phyloP scores from a whole-genome alignment of 2,113 vertebrate genomes.

The Psammodynastes pulverulentus region DNA sequence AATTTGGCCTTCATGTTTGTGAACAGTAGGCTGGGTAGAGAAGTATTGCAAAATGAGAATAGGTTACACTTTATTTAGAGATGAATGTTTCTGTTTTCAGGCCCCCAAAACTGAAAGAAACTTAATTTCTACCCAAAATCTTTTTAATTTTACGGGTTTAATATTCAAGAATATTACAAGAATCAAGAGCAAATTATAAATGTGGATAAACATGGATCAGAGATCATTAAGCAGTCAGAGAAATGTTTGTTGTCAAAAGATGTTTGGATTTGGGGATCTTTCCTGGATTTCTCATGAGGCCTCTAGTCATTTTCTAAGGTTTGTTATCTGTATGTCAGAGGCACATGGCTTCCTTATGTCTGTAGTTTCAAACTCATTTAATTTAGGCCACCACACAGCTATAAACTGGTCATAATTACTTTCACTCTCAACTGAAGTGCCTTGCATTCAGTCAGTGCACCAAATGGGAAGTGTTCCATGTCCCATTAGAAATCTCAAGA shows the following conservation, averaged over 20 bases:
- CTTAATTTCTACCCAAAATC: background rate
- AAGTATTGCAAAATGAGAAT: background rate
- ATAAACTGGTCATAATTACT: background rate
- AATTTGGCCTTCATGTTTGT: background rate
- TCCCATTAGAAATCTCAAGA: constrained; percentile 11
- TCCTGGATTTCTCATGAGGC: background rate
- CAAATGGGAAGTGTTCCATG: constrained; percentile 17
- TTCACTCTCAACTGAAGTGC: constrained; percentile 18
- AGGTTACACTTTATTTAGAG: background rate
- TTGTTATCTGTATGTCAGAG: constrained; percentile 15
- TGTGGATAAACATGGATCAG: background rate
- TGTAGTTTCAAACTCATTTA: constrained; percentile 20
- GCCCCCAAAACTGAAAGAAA: background rate
- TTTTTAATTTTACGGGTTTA: background rate
- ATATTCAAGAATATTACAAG: background rate
- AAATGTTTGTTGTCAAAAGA: background rate
- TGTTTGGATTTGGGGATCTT: background rate
- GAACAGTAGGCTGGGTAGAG: background rate
- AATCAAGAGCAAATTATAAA: background rate
- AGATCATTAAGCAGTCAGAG: background rate
- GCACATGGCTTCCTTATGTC: constrained; percentile 29
- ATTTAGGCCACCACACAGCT: constrained; percentile 6
- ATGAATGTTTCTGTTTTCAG: background rate
- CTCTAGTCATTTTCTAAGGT: background rate
- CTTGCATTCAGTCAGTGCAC: background rate